Conservation (phyloP, 1,140 invertebrate species). For the Macrotrachela quadricornifera region DNA sequence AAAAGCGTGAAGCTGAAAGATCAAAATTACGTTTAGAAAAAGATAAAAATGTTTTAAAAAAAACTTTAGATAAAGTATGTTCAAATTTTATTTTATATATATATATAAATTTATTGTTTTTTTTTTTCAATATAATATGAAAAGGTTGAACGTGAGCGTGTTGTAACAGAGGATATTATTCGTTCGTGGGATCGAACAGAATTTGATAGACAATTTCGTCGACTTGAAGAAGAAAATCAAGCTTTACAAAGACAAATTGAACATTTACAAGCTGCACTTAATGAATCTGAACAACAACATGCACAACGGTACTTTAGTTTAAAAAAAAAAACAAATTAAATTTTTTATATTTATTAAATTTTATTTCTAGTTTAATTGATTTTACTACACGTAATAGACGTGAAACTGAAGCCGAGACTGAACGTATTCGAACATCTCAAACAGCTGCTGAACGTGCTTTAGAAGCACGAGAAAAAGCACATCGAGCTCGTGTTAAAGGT, state of each 20-base stretch:
- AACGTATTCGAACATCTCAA: constrained; percentile 56
- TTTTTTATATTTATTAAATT: too few species aligned
- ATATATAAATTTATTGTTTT: too few species aligned
- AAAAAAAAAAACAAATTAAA: too few species aligned
- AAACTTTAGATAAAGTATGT: constrained; percentile 27
- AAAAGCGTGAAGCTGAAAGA: constrained; percentile 25
- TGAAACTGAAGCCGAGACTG: constrained; percentile 57
- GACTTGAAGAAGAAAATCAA: constrained; percentile 56
- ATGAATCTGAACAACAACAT: constrained; percentile 29
- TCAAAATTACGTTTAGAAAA: constrained; percentile 25
- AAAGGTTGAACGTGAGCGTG: too few species aligned
- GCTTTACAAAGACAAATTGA: constrained; percentile 57
- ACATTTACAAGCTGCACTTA: constrained; percentile 36
- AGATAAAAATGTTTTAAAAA: constrained; percentile 28
- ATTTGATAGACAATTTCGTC: constrained; percentile 11
- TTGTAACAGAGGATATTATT: too few species aligned
- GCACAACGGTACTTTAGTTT: constrained; percentile 28
- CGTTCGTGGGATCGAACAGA: too few species aligned
- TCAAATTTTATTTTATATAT: too few species aligned
- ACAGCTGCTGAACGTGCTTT: constrained; percentile 61
- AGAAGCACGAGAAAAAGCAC: constrained; percentile 59
- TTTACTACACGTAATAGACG: constrained; percentile 32
- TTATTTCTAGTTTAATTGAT: constrained; percentile 20
- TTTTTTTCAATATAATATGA: too few species aligned
- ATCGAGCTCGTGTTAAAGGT: constrained; percentile 60